These are phyloP conservation scores for Neoascia interrupta DNA, from an alignment of 2,888 invertebrate species.

Conservation along the genomic window DNA sequence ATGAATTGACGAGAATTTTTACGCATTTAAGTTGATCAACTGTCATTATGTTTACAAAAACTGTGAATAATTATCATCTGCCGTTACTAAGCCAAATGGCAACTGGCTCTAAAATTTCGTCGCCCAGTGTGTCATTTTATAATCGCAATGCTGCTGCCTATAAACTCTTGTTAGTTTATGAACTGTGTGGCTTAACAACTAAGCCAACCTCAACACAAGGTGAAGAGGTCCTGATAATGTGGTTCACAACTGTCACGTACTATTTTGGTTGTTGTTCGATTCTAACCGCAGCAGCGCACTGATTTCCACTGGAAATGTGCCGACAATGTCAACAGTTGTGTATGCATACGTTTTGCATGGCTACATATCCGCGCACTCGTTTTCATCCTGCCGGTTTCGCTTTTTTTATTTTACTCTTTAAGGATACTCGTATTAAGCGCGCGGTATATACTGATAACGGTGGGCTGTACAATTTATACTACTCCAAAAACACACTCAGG, in stretches of 20 bases:
- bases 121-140: constrained; percentile 4
- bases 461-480: constrained; percentile 43
- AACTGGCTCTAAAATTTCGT: background rate
- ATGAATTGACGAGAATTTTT: too few species aligned
- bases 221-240: constrained; percentile 32
- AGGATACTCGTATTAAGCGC: constrained; percentile 23
- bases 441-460: background rate
- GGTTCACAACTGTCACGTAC: constrained; percentile 62
- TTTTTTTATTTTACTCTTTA: constrained; percentile 24
- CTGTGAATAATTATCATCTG: too few species aligned
- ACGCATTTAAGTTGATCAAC: too few species aligned
- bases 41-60: too few species aligned
- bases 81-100: too few species aligned
- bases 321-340: constrained; percentile 61
- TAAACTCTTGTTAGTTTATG: constrained; percentile 31
- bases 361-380: background rate
- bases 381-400: background rate
- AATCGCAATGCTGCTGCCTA: constrained; percentile 4
- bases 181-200: constrained; percentile 14
- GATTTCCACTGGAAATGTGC: constrained; percentile 51
- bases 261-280: constrained; percentile 63
- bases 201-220: constrained; percentile 26
- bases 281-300: constrained; percentile 63
- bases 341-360: background rate
- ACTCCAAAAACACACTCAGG: constrained; percentile 26